These are phyloP conservation scores for Formica exsecta DNA, from an alignment of 1,140 invertebrate genomes.

Conservation along the genomic window DNA sequence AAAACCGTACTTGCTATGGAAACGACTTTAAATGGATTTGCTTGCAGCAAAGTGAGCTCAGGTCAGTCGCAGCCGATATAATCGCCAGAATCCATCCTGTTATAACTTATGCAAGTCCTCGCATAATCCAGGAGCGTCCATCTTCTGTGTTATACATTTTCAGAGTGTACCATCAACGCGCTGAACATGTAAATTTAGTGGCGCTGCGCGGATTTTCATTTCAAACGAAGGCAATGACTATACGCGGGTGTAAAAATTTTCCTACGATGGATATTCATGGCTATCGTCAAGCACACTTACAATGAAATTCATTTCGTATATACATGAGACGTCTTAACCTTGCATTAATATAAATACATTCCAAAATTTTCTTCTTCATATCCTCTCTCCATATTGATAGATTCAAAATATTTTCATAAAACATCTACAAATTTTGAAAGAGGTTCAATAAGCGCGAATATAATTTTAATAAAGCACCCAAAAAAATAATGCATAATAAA, in stretches of 20 bases:
- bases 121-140: slow-evolving; percentile 59
- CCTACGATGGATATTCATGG: slow-evolving; percentile 51
- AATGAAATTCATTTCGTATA: slow-evolving; percentile 24
- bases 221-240: slow-evolving; percentile 48
- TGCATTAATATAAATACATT: slow-evolving; percentile 22
- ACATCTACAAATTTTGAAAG: not conserved
- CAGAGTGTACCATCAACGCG: slow-evolving; percentile 39
- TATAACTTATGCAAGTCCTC: slow-evolving; percentile 65
- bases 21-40: slow-evolving; percentile 64
- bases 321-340: slow-evolving; percentile 6
- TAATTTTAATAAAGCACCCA: not conserved
- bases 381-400: not conserved
- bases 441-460: not conserved
- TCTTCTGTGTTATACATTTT: slow-evolving; percentile 55
- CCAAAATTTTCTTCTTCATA: not conserved
- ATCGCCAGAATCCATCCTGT: slow-evolving; percentile 65
- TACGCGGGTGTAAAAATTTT: slow-evolving; percentile 15
- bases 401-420: slow-evolving; percentile 28
- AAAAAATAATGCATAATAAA: not conserved
- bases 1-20: slow-evolving; percentile 35
- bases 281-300: slow-evolving; percentile 24
- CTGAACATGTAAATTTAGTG: slow-evolving; percentile 59
- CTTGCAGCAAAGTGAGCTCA: slow-evolving; percentile 58
- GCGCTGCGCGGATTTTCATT: slow-evolving; percentile 51
- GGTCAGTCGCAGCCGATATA: slow-evolving; percentile 47